phyloP scores from a whole-genome alignment of 2,797 vertebrate genomes.

The Atherinosoma microstoma region DNA sequence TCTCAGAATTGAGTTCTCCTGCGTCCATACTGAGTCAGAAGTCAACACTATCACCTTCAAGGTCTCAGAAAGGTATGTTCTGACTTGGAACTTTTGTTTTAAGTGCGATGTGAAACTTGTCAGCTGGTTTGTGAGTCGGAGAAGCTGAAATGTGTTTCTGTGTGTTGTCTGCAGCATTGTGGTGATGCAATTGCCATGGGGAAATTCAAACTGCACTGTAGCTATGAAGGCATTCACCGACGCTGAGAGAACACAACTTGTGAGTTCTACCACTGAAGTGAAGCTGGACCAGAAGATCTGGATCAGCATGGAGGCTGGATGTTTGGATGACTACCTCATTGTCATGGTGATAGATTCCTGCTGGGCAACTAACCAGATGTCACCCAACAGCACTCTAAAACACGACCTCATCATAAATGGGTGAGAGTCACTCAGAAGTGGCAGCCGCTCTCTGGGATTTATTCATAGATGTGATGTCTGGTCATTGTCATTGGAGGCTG shows the following conservation, averaged over 20 bases:
- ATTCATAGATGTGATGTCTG: not conserved
- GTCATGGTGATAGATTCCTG: constrained; percentile 39
- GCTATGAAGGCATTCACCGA: constrained; percentile 36
- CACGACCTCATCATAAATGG: constrained; percentile 20
- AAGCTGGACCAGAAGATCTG: constrained; percentile 29
- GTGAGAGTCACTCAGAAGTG: too few relatives aligned
- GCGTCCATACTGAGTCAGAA: not conserved
- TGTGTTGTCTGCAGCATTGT: constrained; percentile 29
- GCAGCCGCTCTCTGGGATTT: not conserved
- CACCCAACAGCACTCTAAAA: not conserved
- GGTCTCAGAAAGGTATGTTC: constrained; percentile 5
- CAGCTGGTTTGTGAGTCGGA: too few relatives aligned
- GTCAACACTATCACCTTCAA: not conserved
- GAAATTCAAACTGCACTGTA: constrained; percentile 21
- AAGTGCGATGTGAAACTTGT: not conserved
- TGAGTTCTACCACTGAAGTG: not conserved
- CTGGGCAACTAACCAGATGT: constrained; percentile 32
- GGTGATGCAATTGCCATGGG: not conserved
- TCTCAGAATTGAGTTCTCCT: constrained; percentile 37
- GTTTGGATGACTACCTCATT: not conserved
- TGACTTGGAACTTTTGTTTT: not conserved
- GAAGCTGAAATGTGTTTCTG: not conserved
- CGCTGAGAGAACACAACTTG: rapidly evolving
- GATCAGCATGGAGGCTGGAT: constrained; percentile 20
- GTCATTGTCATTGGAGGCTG: not conserved